Evolutionary conservation across 2,113 vertebrate species (phyloP).

Genomic region (Carlito syrichta): DNA sequence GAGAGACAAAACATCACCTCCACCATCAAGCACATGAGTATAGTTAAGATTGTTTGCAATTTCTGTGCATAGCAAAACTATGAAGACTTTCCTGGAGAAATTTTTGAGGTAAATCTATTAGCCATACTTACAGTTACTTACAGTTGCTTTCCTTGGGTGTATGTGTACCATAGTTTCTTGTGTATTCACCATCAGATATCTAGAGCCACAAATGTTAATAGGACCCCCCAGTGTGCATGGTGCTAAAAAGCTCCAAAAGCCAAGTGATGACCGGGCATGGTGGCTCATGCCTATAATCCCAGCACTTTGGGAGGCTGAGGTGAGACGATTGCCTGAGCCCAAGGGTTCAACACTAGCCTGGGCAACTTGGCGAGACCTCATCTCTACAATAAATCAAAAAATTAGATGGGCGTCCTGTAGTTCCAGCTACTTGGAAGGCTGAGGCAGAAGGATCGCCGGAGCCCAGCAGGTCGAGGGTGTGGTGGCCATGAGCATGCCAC

Average conservation of each 20-base stretch:
- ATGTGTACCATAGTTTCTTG: not conserved
- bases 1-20: not conserved
- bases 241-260: not conserved
- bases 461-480: no score
- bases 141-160: slow-evolving; percentile 17
- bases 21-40: not conserved
- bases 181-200: not conserved
- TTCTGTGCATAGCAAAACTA: not conserved
- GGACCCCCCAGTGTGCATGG: not conserved
- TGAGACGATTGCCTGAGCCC: no score
- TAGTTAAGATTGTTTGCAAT: not conserved
- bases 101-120: not conserved
- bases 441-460: no score
- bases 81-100: not conserved
- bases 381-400: no score
- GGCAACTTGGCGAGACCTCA: no score
- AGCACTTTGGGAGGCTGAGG: no score
- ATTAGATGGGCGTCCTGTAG: no score
- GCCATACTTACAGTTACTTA: not conserved
- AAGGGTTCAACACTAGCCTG: no score
- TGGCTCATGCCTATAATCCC: no score
- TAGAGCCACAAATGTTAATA: not conserved
- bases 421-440: no score
- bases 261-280: no score
- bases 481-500: no score